Evolutionary conservation across 1,140 invertebrate genomes (phyloP).

Genomic region (Leucophenga varia): DNA sequence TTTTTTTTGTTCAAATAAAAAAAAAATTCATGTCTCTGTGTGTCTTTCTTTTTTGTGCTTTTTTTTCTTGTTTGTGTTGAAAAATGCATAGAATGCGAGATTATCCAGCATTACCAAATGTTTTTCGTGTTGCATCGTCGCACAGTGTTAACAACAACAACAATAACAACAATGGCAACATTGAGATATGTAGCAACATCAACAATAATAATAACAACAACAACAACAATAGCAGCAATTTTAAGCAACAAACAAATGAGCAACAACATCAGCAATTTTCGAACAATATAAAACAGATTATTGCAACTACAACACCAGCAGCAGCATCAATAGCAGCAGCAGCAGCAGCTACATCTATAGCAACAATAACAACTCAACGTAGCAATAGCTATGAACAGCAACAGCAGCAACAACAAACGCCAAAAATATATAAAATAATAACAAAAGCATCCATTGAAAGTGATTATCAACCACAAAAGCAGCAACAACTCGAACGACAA

Average conservation of each 20-base stretch:
- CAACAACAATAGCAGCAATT: constrained; percentile 12
- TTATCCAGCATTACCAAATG: constrained; percentile 49
- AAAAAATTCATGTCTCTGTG: too few relatives aligned
- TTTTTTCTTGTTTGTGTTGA: too few relatives aligned
- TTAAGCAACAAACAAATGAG: not conserved
- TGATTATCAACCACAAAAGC: constrained; percentile 17
- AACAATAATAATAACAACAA: constrained; percentile 14
- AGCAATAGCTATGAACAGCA: not conserved
- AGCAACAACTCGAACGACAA: constrained; percentile 15
- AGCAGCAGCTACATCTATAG: constrained; percentile 11
- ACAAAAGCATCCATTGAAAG: constrained; percentile 43
- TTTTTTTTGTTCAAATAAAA: constrained; percentile 16
- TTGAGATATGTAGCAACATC: constrained; percentile 4
- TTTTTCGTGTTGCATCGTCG: constrained; percentile 50
- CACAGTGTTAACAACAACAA: constrained; percentile 42
- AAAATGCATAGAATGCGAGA: constrained; percentile 36
- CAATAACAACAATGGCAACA: constrained; percentile 19
- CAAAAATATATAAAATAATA: constrained; percentile 34
- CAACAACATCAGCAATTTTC: constrained; percentile 2
- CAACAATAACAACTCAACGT: constrained; percentile 11
- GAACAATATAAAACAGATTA: too few relatives aligned
- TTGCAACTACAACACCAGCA: constrained; percentile 21
- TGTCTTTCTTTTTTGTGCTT: not conserved
- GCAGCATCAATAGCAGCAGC: constrained; percentile 4
- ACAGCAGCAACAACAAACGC: constrained; percentile 4